Evolutionary conservation across 2,888 invertebrate species (phyloP).

Genomic region (Mythimna loreyi): DNA sequence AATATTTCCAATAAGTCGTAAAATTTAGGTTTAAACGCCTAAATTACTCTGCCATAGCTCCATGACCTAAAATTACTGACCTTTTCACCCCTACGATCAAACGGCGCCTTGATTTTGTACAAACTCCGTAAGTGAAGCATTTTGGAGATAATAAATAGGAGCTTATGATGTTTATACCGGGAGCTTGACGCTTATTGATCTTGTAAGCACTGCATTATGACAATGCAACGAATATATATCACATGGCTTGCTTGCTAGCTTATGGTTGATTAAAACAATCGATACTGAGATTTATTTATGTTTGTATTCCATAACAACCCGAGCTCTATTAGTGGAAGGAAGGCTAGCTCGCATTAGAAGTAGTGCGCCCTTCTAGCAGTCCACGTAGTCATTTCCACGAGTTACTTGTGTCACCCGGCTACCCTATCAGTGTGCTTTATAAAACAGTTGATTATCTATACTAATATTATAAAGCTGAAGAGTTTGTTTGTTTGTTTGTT

Average conservation of each 20-base stretch:
- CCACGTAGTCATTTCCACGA: not conserved
- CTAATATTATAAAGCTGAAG: no score
- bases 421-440: slow-evolving; percentile 15
- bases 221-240: slow-evolving; percentile 22
- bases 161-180: not conserved
- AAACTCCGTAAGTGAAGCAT: not conserved
- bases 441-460: slow-evolving; percentile 28
- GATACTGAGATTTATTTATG: slow-evolving; percentile 21
- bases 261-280: no score
- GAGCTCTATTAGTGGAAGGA: not conserved
- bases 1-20: not conserved
- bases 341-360: slow-evolving; percentile 1
- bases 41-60: not conserved
- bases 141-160: no score
- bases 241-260: no score
- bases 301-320: slow-evolving; percentile 1
- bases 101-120: no score
- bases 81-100: not conserved
- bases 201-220: slow-evolving; percentile 28
- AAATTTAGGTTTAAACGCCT: slow-evolving; percentile 1
- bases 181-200: not conserved
- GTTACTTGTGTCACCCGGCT: not conserved
- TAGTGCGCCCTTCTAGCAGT: slow-evolving; percentile 2
- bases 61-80: slow-evolving; percentile 19
- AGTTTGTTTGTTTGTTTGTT: no score